phyloP scores from a whole-genome alignment of 2,888 invertebrate genomes.

The Tipula lateralis region DNA sequence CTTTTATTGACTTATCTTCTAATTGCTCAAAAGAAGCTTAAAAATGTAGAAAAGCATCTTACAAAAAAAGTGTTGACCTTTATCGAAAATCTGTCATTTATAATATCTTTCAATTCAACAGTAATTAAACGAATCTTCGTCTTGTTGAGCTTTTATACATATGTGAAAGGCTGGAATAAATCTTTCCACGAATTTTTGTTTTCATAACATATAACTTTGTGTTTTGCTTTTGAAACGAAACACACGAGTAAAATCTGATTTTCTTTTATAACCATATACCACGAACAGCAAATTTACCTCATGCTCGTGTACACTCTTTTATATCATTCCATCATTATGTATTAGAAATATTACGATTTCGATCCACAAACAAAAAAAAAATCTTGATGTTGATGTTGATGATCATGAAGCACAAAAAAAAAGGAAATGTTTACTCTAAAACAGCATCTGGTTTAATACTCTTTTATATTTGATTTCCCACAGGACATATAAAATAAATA shows the following conservation, averaged over 20 bases:
- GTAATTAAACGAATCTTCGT: no score
- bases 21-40: no score
- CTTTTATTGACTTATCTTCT: no score
- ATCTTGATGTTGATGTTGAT: neutral
- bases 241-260: neutral
- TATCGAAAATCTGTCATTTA: no score
- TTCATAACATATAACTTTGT: no score
- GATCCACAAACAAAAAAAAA: neutral
- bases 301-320: neutral
- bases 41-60: no score
- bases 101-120: no score
- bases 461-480: neutral
- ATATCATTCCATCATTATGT: neutral
- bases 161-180: no score
- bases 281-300: neutral
- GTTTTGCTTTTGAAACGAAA: no score
- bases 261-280: neutral
- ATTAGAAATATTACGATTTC: neutral
- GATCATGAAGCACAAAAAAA: neutral
- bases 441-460: neutral
- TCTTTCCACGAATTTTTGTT: no score
- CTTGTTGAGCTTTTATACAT: no score
- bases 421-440: neutral
- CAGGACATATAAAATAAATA: neutral
- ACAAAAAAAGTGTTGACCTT: no score